phyloP scores from a whole-genome alignment of 2,888 invertebrate species.

The Notodonta ziczac region DNA sequence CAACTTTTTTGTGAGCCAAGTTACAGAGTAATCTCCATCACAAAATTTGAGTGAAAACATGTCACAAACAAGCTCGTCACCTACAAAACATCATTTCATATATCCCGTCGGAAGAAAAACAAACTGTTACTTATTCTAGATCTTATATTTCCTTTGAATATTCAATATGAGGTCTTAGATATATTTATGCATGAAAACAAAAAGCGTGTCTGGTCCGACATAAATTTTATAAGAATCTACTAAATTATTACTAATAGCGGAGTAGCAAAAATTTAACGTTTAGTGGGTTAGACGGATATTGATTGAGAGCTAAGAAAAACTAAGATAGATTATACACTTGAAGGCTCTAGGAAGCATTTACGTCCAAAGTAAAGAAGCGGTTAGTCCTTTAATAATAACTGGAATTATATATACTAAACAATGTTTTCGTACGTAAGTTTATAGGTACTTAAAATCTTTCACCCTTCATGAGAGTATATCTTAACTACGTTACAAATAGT shows the following conservation, averaged over 20 bases:
- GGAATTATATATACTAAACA: not conserved
- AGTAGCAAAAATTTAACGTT: not conserved
- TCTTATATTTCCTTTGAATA: too few species aligned
- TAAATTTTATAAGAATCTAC: not conserved
- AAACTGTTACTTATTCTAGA: not conserved
- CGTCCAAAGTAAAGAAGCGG: not conserved
- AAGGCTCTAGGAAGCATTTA: not conserved
- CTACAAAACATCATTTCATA: not conserved
- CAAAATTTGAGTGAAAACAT: not conserved
- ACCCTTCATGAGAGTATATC: too few species aligned
- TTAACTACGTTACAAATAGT: too few species aligned
- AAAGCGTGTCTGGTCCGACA: not conserved
- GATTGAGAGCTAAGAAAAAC: not conserved
- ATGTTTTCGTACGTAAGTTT: too few species aligned
- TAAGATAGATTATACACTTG: not conserved
- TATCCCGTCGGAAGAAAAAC: not conserved
- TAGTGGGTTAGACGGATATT: not conserved
- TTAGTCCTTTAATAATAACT: not conserved
- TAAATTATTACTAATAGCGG: not conserved
- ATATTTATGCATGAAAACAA: too few species aligned
- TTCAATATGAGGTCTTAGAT: too few species aligned
- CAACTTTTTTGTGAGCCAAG: too few species aligned
- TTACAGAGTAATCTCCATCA: not conserved
- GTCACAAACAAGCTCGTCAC: constrained; percentile 1
- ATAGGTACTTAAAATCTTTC: too few species aligned